Conservation (phyloP, 2,888 invertebrate genomes). For the Lysandra bellargus region DNA sequence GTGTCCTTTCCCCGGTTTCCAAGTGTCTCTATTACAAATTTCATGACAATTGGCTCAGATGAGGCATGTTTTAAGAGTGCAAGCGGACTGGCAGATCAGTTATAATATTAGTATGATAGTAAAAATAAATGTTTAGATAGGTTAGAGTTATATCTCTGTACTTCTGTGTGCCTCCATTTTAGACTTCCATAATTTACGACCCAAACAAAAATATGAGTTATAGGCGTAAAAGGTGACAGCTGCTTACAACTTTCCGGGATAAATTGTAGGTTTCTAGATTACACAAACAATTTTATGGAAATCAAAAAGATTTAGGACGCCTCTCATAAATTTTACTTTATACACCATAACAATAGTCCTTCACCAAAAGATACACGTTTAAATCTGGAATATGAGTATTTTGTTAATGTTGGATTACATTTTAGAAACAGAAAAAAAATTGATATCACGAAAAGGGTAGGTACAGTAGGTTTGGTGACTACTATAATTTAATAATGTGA, state of each 20-base stretch:
- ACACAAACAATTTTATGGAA: slow-evolving; percentile 37
- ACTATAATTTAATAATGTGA: neutral
- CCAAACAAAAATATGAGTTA: slow-evolving; percentile 66
- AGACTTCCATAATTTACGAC: slow-evolving; percentile 62
- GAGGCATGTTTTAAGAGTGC: no score
- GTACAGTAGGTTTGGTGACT: neutral
- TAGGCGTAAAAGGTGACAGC: slow-evolving; percentile 56
- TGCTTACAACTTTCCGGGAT: slow-evolving; percentile 65
- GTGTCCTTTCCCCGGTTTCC: no score
- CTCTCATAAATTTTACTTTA: slow-evolving; percentile 25
- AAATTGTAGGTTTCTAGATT: slow-evolving; percentile 45
- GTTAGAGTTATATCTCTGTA: neutral
- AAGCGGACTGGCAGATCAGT: neutral
- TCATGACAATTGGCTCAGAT: no score
- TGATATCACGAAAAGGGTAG: no score
- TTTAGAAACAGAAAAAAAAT: neutral
- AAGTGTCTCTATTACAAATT: no score
- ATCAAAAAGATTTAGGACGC: slow-evolving; percentile 33
- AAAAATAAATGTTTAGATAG: neutral
- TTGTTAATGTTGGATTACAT: neutral
- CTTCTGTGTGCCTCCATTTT: slow-evolving; percentile 41
- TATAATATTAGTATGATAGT: neutral
- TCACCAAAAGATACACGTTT: slow-evolving; percentile 18
- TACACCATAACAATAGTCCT: slow-evolving; percentile 4
- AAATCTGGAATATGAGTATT: neutral